A percentile compares a stretch with the other conserved stretches of the same genome.
phyloP scores from a whole-genome alignment of 2,113 vertebrate genomes.

The Menidia beryllina region DNA sequence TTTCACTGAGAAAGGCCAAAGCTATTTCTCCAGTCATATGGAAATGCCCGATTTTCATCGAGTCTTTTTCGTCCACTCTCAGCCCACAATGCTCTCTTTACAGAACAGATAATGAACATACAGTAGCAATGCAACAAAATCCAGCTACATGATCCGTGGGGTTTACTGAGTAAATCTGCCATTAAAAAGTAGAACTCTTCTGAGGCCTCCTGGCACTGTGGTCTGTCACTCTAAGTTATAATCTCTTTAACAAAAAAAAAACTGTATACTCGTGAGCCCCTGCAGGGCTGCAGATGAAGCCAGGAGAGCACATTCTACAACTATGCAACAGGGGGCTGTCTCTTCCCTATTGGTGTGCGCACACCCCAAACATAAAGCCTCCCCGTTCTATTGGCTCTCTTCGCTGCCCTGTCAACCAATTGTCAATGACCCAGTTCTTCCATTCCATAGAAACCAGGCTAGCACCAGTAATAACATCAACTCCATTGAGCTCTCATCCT shows the following conservation, averaged over 20 bases:
- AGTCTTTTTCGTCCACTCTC: constrained; percentile 29
- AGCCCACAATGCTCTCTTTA: constrained; percentile 52
- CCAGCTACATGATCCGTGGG: constrained; percentile 50
- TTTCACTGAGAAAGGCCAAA: constrained; percentile 56
- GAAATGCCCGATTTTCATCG: constrained; percentile 59
- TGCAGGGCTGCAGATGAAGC: constrained; percentile 57
- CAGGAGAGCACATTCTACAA: constrained; percentile 68
- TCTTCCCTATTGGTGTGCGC: constrained; percentile 62
- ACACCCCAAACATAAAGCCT: constrained; percentile 44
- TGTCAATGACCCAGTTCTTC: constrained; percentile 37
- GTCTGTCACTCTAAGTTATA: constrained; percentile 58
- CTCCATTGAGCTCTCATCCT: constrained; percentile 49
- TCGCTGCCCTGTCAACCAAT: constrained; percentile 64
- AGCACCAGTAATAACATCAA: constrained; percentile 65
- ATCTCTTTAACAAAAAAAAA: constrained; percentile 73
- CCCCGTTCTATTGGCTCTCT: constrained; percentile 68
- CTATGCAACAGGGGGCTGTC: constrained; percentile 70
- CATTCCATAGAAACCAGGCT: constrained; percentile 76
- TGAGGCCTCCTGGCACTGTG: constrained; percentile 61
- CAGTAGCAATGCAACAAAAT: constrained; percentile 56
- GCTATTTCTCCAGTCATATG: constrained; percentile 39
- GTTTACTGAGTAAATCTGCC: constrained; percentile 62
- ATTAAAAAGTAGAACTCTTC: constrained; percentile 47
- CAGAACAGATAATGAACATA: constrained; percentile 42
- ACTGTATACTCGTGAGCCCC: constrained; percentile 50